Evolutionary conservation across 2,797 vertebrate species (phyloP), one percentile per base, ranked within the genome.

Genomic region (Kryptopterus vitreolus): DNA sequence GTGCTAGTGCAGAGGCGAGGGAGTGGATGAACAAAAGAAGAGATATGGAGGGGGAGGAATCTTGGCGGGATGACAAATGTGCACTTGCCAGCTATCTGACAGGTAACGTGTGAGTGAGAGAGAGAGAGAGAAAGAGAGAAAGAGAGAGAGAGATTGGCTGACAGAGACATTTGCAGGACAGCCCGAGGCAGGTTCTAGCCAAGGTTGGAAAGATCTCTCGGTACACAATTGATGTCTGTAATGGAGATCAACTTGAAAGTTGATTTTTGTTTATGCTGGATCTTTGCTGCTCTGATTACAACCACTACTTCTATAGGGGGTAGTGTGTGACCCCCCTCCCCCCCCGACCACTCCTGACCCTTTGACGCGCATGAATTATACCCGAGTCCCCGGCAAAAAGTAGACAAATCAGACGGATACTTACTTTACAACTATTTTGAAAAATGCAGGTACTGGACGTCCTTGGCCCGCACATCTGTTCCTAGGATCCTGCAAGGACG

Each of bases 141-240:
- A 86, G 80, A 85, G 85, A 88, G 84, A 43, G 38, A 88, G 84
- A 85, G 84, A 88, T 86, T 84, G 85, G 79, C 83, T 82, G 83
- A 86, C 83, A 68, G 35, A 59, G 52, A 78, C 11, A 12, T 63
- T 59, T 76, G 33, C 59, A 57, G 65, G 63, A 76, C 76, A 82
- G 82, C 80, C 74, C 53, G 50, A 72, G 80, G 82, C 81, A 55
- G 43, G 76, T 82, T 81, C 71, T 31, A 81, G 81, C 43, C 68
- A 43, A 72, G 75, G 74, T 71, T 63, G 48, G 46, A 75, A 53
- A 73, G 65, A 70, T 81, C 63, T 66, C 74, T 65, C 50, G 1
- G 26, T 63, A 78, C 46, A 66, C 46, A 72, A 48, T 77, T 59
- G 62, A 35, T 76, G 72, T 38, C n/a, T 71, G 29, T 18, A 9